A percentile compares a stretch with the other conserved stretches of the same genome.
phyloP scores from a whole-genome alignment of 53 echinoderm and acorn worm species.

The Mesocentrotus franciscanus region DNA sequence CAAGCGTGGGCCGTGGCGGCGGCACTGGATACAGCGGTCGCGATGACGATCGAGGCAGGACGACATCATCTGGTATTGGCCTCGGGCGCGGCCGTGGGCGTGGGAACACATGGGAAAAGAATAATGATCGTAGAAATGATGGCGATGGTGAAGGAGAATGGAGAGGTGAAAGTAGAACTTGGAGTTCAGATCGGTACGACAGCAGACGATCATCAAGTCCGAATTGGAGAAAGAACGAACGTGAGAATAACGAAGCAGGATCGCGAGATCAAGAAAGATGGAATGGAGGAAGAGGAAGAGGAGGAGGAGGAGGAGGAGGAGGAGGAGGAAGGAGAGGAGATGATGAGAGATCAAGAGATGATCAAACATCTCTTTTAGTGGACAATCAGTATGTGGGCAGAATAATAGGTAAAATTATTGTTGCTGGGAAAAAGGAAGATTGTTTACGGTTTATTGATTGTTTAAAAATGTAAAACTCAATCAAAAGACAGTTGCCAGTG shows the following conservation, averaged over 20 bases:
- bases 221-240: slow-evolving; percentile 26
- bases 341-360: slow-evolving; percentile 28
- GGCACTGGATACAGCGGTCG: background rate
- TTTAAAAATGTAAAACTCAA: background rate
- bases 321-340: background rate
- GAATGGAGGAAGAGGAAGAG: slow-evolving; percentile 37
- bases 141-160: slow-evolving; percentile 4
- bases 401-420: slow-evolving; percentile 47
- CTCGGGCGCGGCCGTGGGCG: background rate
- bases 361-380: slow-evolving; percentile 31
- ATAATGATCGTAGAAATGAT: background rate
- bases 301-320: slow-evolving; percentile 4
- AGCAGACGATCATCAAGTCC: slow-evolving; percentile 32
- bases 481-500: too few species aligned
- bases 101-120: background rate
- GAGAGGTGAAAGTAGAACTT: slow-evolving; percentile 46
- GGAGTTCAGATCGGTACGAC: background rate
- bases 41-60: background rate
- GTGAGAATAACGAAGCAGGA: background rate
- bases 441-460: background rate
- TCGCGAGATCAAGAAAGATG: background rate
- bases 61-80: background rate
- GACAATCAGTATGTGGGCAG: slow-evolving; percentile 58
- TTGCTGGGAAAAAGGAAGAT: too few species aligned
- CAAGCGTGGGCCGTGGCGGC: slow-evolving; percentile 14